Conservation (phyloP, 2,888 invertebrate genomes). For the Vandiemenella viatica region DNA sequence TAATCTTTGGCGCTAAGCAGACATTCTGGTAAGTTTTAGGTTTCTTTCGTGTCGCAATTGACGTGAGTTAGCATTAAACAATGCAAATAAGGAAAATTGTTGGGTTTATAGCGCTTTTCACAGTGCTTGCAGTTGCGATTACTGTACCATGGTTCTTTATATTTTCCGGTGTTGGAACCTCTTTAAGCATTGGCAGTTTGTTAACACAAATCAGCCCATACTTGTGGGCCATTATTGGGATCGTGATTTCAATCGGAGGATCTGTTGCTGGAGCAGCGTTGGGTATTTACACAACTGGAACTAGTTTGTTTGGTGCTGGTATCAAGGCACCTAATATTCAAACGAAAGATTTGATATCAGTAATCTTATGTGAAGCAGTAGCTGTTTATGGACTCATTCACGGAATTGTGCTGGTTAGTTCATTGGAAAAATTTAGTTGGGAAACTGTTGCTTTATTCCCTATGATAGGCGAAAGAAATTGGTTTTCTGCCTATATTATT, state of each 20-base stretch:
- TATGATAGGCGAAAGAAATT: slow-evolving; percentile 14
- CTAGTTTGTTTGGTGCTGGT: slow-evolving; percentile 43
- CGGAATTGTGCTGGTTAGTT: slow-evolving; percentile 38
- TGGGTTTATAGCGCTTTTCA: no score
- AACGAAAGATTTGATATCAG: slow-evolving; percentile 46
- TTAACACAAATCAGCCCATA: no score
- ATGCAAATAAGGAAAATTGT: no score
- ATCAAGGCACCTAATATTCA: slow-evolving; percentile 45
- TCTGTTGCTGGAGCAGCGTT: slow-evolving; percentile 46
- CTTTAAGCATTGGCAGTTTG: no score
- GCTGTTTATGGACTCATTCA: slow-evolving; percentile 50
- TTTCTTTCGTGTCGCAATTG: no score
- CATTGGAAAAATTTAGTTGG: not conserved
- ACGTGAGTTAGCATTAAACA: no score
- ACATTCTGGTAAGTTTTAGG: no score
- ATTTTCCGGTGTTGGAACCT: no score
- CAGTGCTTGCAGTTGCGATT: no score
- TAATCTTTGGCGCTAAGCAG: no score
- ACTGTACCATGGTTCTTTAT: no score
- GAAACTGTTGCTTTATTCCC: slow-evolving; percentile 10
- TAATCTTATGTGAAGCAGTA: slow-evolving; percentile 50
- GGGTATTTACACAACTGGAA: slow-evolving; percentile 45
- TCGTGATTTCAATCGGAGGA: slow-evolving; percentile 40
- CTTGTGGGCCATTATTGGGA: slow-evolving; percentile 41
- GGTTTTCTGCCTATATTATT: slow-evolving; percentile 35